Base-by-base conservation (phyloP, 2,113 vertebrate species). In the Entomyzon cyanotis region DNA sequence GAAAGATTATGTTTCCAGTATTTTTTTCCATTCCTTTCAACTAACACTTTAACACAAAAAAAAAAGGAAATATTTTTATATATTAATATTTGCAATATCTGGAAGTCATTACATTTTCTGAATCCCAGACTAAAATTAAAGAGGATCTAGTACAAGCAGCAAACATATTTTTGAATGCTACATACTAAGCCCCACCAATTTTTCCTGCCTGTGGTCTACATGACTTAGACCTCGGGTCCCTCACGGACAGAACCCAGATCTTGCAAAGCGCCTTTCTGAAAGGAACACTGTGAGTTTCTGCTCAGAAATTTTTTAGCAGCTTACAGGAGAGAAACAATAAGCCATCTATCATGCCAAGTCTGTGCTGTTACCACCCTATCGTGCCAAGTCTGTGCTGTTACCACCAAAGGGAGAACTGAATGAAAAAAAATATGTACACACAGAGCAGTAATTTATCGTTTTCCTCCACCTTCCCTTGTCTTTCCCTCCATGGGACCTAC, bases 171-270 rank as follows among this genome's bases (percentile, higher is more conserved):
- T 56, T 75, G 11, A 63, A 44, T 73, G 27, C 16, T 60, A 25
- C 16, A 18, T 3, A 0, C 50, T 21, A 78, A 82, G 3, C 5
- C 30, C 37, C 44, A 56, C 4, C 0, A 4, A 4, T 30, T 75
- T 84, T 64, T 58, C 9, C 11, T 64, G 33, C 19, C 12, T 47
- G 11, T 52, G 12, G 7, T 52, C 39, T 64, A 16, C 0, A 0
- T 31, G 28, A 71, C 37, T 73, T 53, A 60, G 58, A 85, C 6
- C 24, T 55, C 0, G 0, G 13, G 24, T 90, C 44, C 17, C 65
- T 69, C 11, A 8, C 8, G n/a, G 35, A 17, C 50, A 49, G 17
- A 73, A 12, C 39, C 23, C 18, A 49, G 39, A 49, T 27, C 35
- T 42, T 84, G 46, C 44, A 46, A 64, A 73, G n/a, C 41, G 58